A percentile compares a stretch with the other conserved stretches of the same genome.
Conservation (phyloP, 2,888 invertebrate genomes). For the Lepidocyrtinus sp. region DNA sequence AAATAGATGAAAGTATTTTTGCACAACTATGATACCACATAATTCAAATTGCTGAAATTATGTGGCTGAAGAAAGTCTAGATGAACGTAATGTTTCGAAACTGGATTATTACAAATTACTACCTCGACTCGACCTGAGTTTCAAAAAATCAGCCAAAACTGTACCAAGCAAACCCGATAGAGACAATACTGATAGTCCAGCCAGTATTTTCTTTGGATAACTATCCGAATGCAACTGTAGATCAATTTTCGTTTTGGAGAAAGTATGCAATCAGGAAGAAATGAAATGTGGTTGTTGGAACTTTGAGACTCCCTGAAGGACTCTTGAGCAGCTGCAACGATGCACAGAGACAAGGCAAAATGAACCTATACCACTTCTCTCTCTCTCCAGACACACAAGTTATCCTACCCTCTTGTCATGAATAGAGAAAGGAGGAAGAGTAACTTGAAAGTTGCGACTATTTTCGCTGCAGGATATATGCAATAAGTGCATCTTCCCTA, state of each 20-base stretch:
- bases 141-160: too few relatives aligned
- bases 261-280: constrained; percentile 17
- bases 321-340: constrained; percentile 41
- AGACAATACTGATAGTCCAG: too few relatives aligned
- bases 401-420: background rate
- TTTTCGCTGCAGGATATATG: constrained; percentile 51
- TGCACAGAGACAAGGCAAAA: background rate
- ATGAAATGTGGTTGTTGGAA: constrained; percentile 22
- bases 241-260: background rate
- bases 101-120: too few relatives aligned
- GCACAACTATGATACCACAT: too few relatives aligned
- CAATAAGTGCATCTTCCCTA: constrained; percentile 38
- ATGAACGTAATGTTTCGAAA: too few relatives aligned
- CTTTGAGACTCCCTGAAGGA: constrained; percentile 42
- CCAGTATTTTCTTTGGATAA: too few relatives aligned
- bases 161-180: too few relatives aligned
- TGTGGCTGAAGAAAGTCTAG: too few relatives aligned
- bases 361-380: background rate
- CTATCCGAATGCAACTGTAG: too few relatives aligned
- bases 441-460: constrained; percentile 14
- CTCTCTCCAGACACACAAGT: background rate
- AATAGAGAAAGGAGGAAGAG: background rate
- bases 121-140: too few relatives aligned
- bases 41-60: too few relatives aligned
- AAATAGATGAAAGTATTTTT: too few relatives aligned